Base-by-base conservation (phyloP, 2,888 invertebrate species). In the Megastigmus dorsalis region DNA sequence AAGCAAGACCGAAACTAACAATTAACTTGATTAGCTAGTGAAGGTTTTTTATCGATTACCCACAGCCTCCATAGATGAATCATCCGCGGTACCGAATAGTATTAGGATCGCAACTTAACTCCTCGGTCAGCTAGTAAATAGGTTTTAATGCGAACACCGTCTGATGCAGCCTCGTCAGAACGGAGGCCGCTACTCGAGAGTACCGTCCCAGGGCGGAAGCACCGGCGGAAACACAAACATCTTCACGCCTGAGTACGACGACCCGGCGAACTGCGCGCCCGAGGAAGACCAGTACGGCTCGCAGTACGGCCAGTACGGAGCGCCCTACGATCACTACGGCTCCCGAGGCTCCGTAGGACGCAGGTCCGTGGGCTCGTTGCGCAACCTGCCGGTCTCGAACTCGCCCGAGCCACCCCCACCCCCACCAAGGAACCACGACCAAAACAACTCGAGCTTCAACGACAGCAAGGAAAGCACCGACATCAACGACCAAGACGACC, bases 401-500 rank as follows among this genome's bases (percentile, higher is more conserved):
- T 92, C 90, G 85, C 94, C 90, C 88, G 90, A 90, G 89, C 92
- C 90, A 79, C 92, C 90, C 85, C 92, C 89, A 90, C 96, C 93
- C 80, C 96, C 93, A 83, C 95, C 93, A 85, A 93, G 93, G 86
- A 95, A 95, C 89, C 95, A 95, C 84, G 95, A 95, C 88, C 92
- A 91, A 82, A 92, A 92, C 86, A 92, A 92, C 88, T 92, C 92
- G 54, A 93, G 93, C 71, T 96, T 96, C 90, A 96, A 97, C 89
- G 96, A 96, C 89, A 95, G 95, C 87, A 96, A 96, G 90, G 96
- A 96, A 89, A 96, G 96, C 89, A 96, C 96, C 90, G 96, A 96
- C 89, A 95, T 96, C 89, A 96, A 95, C 86, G 96, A 96, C 89
- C 74, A 74, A 36, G 96, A 96, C 82, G 96, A 96, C 90, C 94